Percentiles rank a stretch among this genome's conserved stretches.
Evolutionary conservation across 37 sponge, comb jelly and placozoan genomes (phyloP).

Genomic region (Cliona cf. orientalis): DNA sequence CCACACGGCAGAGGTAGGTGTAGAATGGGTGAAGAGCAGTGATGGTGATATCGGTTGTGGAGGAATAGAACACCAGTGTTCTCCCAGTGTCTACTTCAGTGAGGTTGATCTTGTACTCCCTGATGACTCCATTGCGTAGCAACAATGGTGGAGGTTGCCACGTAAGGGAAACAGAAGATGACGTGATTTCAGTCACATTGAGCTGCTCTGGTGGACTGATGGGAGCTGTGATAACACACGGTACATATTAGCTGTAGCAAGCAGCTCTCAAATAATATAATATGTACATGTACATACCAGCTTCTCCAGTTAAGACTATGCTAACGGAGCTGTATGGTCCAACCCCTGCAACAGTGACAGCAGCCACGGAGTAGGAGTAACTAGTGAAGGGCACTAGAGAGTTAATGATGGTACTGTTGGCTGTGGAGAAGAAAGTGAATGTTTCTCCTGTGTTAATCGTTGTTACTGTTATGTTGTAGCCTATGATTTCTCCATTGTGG

Average conservation of each 20-base stretch:
- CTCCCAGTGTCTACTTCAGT: constrained; percentile 15
- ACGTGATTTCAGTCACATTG: background rate
- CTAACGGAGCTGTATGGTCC: constrained; percentile 25
- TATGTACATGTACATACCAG: constrained; percentile 5
- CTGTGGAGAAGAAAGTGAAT: too few species aligned
- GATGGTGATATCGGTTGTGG: constrained; percentile 9
- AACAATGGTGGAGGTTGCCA: constrained; percentile 21
- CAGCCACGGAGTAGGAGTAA: constrained; percentile 38
- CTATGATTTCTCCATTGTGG: too few species aligned
- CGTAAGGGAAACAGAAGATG: background rate
- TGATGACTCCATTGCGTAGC: constrained; percentile 62
- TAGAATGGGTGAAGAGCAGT: constrained; percentile 48
- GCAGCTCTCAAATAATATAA: too few species aligned
- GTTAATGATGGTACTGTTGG: too few species aligned
- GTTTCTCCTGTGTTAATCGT: too few species aligned
- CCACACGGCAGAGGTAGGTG: constrained; percentile 38
- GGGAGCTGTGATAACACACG: background rate
- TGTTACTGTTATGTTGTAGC: too few species aligned
- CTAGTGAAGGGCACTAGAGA: too few species aligned
- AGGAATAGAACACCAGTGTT: background rate
- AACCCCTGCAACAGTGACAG: constrained; percentile 10
- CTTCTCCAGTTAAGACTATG: constrained; percentile 23
- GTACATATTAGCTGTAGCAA: too few species aligned
- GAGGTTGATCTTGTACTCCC: constrained; percentile 26
- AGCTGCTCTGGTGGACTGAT: background rate